Evolutionary conservation across 2,888 invertebrate genomes (phyloP).

Genomic region (Dexiosoma caninum): DNA sequence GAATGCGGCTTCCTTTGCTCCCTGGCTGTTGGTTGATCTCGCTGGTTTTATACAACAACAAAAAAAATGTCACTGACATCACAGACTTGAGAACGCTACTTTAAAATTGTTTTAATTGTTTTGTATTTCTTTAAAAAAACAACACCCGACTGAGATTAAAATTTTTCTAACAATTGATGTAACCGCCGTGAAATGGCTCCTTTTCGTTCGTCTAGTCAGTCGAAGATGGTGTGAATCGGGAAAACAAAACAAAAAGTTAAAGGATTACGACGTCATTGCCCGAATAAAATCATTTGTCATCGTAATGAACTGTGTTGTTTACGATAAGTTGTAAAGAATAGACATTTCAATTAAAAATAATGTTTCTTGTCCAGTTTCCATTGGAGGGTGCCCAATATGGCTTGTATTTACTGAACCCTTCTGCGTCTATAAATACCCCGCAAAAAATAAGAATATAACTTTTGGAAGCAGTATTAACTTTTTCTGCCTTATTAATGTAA

Average conservation of each 20-base stretch:
- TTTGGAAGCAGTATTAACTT: too few relatives aligned
- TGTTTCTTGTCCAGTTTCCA: conserved; percentile 63
- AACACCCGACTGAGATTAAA: conserved; percentile 9
- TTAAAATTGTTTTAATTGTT: conserved; percentile 5
- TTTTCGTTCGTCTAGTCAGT: neutral
- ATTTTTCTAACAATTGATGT: conserved; percentile 41
- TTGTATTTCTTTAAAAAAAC: neutral
- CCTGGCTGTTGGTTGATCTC: conserved; percentile 4
- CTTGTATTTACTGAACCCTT: too few relatives aligned
- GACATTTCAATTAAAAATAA: conserved; percentile 55
- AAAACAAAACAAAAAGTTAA: conserved; percentile 36
- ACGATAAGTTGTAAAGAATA: conserved; percentile 38
- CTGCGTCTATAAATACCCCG: too few relatives aligned
- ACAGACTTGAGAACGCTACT: conserved; percentile 28
- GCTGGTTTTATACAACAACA: conserved; percentile 50
- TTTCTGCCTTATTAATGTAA: too few relatives aligned
- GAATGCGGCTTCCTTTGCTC: conserved; percentile 46
- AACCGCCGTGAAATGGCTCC: conserved; percentile 29
- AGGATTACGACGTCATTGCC: conserved; percentile 46
- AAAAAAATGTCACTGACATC: conserved; percentile 46
- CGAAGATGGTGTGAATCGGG: conserved; percentile 31
- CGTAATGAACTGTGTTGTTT: conserved; percentile 50
- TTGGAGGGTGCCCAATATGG: neutral
- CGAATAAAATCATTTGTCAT: conserved; percentile 54
- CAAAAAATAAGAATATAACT: too few relatives aligned